Conservation (phyloP, 1,140 invertebrate genomes). For the Matsumurasca onukii region DNA sequence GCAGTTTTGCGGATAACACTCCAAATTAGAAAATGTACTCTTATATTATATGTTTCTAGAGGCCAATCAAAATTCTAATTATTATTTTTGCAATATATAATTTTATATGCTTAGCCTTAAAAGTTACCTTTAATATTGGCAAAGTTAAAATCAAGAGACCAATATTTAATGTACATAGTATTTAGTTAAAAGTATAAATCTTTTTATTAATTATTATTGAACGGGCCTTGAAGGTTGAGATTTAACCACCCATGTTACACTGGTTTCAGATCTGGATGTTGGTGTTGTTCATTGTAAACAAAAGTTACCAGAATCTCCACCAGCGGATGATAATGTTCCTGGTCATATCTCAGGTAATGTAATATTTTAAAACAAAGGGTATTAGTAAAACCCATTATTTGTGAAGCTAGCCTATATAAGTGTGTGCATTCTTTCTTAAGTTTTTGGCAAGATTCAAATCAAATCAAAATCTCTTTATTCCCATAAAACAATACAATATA, state of each 20-base stretch:
- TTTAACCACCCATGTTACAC: too few species aligned
- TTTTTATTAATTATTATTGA: background rate
- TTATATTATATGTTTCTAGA: too few species aligned
- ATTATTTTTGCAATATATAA: background rate
- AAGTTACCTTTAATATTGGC: background rate
- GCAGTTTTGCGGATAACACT: too few species aligned
- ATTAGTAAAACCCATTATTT: too few species aligned
- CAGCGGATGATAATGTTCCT: constrained; percentile 80
- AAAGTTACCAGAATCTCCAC: constrained; percentile 75
- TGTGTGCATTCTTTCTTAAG: too few species aligned
- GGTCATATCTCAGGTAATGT: constrained; percentile 74
- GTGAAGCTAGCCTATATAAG: too few species aligned
- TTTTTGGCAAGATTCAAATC: too few species aligned
- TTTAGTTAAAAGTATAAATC: too few species aligned
- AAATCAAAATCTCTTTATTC: too few species aligned
- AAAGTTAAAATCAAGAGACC: background rate
- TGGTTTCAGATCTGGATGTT: constrained; percentile 68
- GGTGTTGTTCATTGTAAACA: constrained; percentile 71
- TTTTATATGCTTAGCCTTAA: background rate
- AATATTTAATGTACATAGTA: background rate
- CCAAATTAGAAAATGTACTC: too few species aligned
- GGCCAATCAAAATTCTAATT: background rate
- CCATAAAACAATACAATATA: too few species aligned
- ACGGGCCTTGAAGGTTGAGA: background rate
- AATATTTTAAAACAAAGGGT: too few species aligned